Conservation (phyloP, 2,888 invertebrate genomes). For the Chouioia cunea region DNA sequence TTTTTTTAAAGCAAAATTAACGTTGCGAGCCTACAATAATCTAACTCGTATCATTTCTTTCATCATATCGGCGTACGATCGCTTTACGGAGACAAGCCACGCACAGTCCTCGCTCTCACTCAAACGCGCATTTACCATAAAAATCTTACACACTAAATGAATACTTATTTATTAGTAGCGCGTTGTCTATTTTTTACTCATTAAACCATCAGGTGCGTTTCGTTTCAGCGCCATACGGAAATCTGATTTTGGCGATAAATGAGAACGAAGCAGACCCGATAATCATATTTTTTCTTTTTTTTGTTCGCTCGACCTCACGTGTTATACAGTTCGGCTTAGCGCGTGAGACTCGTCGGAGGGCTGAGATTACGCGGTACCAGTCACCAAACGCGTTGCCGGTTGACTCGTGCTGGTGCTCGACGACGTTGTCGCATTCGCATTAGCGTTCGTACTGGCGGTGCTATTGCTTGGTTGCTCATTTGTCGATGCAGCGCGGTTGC, state of each 20-base stretch:
- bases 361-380: slow-evolving; percentile 61
- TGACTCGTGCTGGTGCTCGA: slow-evolving; percentile 23
- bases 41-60: slow-evolving; percentile 10
- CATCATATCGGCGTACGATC: slow-evolving; percentile 39
- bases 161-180: slow-evolving; percentile 63
- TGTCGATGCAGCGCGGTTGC: slow-evolving; percentile 39
- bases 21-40: background rate
- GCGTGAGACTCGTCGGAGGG: slow-evolving; percentile 19
- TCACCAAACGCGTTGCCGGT: slow-evolving; percentile 60
- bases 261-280: slow-evolving; percentile 8
- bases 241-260: background rate
- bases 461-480: slow-evolving; percentile 47
- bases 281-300: background rate
- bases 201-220: too few species aligned
- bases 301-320: slow-evolving; percentile 12
- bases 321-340: slow-evolving; percentile 19
- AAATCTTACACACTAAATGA: slow-evolving; percentile 65
- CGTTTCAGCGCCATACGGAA: too few species aligned
- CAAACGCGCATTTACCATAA: slow-evolving; percentile 60
- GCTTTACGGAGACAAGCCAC: slow-evolving; percentile 42
- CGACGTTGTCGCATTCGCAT: slow-evolving; percentile 10
- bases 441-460: slow-evolving; percentile 24
- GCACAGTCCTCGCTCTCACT: slow-evolving; percentile 38
- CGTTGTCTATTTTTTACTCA: slow-evolving; percentile 49
- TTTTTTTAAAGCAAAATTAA: background rate